Base-by-base conservation (phyloP, 2,797 vertebrate genomes). In the Lagocephalus sceleratus region DNA sequence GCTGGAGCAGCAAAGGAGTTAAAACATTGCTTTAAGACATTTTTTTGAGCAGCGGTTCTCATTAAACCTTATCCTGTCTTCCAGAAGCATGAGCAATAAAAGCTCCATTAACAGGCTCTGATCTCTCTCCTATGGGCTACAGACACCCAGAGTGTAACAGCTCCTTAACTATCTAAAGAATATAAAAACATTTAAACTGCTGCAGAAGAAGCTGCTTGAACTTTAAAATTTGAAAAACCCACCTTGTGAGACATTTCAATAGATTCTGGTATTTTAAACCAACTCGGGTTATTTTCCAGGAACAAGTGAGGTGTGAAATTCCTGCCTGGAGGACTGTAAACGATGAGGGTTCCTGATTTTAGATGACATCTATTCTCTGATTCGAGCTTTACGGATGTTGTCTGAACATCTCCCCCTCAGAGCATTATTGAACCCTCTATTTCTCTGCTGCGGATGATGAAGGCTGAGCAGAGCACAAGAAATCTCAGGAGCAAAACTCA, bases 391-490 rank as follows among this genome's bases (percentile, higher is more conserved):
- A 51, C 22, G 51, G 44, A 53, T 25, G 19, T 38, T 51, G n/a
- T 32, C 32, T 58, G 47, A 26, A 43, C 57, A 32, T 25, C 38
- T 11, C 5, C 20, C 47, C 55, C 60, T 43, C 45, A 1, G 66
- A 57, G 63, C 46, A 0, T 22, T 6, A 14, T 60, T 40, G 61
- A 73, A 38, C 11, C 23, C 32, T 3, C 16, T 14, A 41, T 54
- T 67, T 60, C 60, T 48, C 58, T 48, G 68, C 54, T 20, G 2
- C 71, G 10, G 32, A 35, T 35, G 14, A 35, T 11, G 10, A 35
- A 35, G 32, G 32, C 32, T 35, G 32, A 38, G 15, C 25, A 0
- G 7, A 16, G 20, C 29, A 29, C 29, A 19, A 32, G 6, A 38
- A 20, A 9, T 7, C 21, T 56, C 19, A 38, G 29, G 29, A 8